phyloP scores from a whole-genome alignment of 2,888 invertebrate species.

The Pecten maximus region DNA sequence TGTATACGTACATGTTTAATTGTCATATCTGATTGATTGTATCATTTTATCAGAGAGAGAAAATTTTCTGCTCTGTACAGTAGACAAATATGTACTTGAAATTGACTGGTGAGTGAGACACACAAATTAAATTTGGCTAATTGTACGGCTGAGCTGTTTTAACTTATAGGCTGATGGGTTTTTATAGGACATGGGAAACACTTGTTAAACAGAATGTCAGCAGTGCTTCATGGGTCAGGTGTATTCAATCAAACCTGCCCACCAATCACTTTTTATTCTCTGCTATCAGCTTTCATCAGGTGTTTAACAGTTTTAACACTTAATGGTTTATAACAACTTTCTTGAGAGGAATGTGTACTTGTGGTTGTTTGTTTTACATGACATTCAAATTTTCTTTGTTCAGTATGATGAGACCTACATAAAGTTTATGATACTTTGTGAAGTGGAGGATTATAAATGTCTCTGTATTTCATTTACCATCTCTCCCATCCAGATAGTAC shows the following conservation, averaged over 20 bases:
- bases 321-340: background rate
- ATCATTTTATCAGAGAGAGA: background rate
- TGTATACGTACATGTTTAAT: too few species aligned
- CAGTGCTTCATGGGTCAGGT: slow-evolving; percentile 1
- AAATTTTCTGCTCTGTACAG: background rate
- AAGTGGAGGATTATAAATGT: background rate
- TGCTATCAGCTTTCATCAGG: background rate
- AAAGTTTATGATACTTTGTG: background rate
- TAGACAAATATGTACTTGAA: background rate
- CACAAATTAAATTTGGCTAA: background rate
- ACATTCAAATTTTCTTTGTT: background rate
- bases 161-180: background rate
- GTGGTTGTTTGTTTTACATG: background rate
- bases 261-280: background rate
- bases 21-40: background rate
- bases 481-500: background rate
- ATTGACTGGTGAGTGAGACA: background rate
- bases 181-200: slow-evolving; percentile 1
- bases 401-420: background rate
- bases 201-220: background rate
- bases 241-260: slow-evolving; percentile 6
- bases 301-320: background rate
- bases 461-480: background rate
- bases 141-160: background rate
- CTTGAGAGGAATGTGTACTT: background rate